Evolutionary conservation across 2,888 invertebrate species (phyloP), one percentile per base, ranked within the genome.

Genomic region (Coelinius sp.): DNA sequence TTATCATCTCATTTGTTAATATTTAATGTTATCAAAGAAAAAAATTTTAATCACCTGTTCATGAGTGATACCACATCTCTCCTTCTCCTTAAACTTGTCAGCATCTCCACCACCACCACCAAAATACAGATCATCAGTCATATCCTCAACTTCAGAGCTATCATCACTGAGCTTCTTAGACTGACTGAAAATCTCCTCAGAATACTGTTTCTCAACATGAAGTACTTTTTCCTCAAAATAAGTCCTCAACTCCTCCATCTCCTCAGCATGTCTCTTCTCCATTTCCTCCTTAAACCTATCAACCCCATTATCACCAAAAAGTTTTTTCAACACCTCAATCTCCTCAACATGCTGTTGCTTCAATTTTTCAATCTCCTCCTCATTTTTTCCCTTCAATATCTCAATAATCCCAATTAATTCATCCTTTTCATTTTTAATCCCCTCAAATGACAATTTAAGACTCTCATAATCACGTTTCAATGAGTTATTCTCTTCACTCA

Each of bases 171-270:
- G 86, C 79, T 91, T 91, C 73, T 91, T 90, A 20, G 92, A 92
- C 78, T 92, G 92, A 75, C 92, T 93, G 79, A 92, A 92, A 7
- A 93, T 88, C 80, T 93, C 93, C 79, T 93, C 93, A 0, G 92
- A 92, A 84, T 91, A 94, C 92, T 94, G 93, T 81, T 94, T 93
- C 83, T 94, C 94, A 86, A 95, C 90, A 80, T 95, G 94, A 0
- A 92, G 90, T 83, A 94, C 95, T 83, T 94, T 94, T 81, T 92
- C 90, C 82, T 95, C 95, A 82, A 94, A 95, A 82, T 95, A 95
- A 8, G 91, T 93, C 56, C 95, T 89, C 68, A 95, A 85, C 82
- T 94, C 93, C 84, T 94, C 94, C 92, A 95, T 93, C 85, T 95
- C 94, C 75, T 91, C 92, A 38, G 92, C 90, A 87, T 95, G 94